phyloP scores from a whole-genome alignment of 2,888 invertebrate genomes.

The Drosophila melanosoma region DNA sequence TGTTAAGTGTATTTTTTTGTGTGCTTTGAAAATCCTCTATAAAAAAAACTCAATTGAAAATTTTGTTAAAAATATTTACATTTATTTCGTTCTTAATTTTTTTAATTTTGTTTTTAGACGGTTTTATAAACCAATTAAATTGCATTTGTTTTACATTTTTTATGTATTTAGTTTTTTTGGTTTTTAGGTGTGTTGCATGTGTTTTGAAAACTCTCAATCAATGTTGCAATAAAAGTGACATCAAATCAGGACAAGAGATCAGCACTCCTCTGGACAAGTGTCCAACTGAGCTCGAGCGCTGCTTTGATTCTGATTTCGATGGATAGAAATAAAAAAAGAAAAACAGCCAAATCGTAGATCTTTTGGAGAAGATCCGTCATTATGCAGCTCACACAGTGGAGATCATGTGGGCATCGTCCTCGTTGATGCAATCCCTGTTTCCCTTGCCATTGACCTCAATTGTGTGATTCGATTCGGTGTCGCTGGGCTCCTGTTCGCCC shows the following conservation, averaged over 20 bases:
- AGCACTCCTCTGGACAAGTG: conserved; percentile 1
- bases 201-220: conserved; percentile 28
- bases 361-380: background rate
- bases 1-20: background rate
- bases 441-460: conserved; percentile 66
- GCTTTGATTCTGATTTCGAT: background rate
- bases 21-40: background rate
- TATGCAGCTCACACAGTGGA: conserved; percentile 68
- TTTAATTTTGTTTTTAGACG: conserved; percentile 22
- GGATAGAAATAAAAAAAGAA: background rate
- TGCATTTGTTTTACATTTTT: conserved; percentile 64
- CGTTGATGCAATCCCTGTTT: conserved; percentile 63
- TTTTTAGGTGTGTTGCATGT: conserved; percentile 15
- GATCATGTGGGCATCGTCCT: conserved; percentile 80
- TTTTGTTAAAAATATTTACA: conserved; percentile 70
- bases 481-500: conserved; percentile 61
- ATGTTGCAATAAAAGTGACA: conserved; percentile 29
- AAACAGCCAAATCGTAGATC: background rate
- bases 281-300: conserved; percentile 11
- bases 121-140: conserved; percentile 69
- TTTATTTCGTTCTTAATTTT: conserved; percentile 62
- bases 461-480: conserved; percentile 70
- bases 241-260: conserved; percentile 13
- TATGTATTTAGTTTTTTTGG: conserved; percentile 23
- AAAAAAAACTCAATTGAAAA: background rate